Evolutionary conservation across 2,113 vertebrate genomes (phyloP).

Genomic region (Limanda limanda): DNA sequence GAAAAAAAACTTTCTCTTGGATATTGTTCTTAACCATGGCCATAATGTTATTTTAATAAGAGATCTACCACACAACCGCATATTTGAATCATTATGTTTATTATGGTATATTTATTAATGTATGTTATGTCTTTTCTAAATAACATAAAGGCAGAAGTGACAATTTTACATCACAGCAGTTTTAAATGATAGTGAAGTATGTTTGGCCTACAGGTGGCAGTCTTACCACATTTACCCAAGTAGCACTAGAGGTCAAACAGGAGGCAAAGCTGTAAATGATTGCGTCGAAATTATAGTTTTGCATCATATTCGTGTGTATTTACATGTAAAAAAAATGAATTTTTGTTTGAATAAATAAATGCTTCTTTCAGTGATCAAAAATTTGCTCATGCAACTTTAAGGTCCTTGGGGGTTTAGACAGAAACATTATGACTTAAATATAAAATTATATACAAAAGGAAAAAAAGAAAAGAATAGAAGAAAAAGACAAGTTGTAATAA

Average conservation of each 20-base stretch:
- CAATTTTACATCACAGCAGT: background rate
- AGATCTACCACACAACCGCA: background rate
- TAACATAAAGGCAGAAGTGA: background rate
- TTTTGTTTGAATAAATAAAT: background rate
- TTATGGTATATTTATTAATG: no score
- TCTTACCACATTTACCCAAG: conserved; percentile 29
- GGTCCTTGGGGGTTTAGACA: background rate
- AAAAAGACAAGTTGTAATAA: background rate
- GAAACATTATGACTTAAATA: background rate
- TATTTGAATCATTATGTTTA: background rate
- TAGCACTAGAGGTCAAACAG: conserved; percentile 24
- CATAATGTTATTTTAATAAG: no score
- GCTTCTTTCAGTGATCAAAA: background rate
- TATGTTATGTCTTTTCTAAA: no score
- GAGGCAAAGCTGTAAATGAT: conserved; percentile 11
- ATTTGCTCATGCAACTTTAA: background rate
- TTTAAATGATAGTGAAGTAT: background rate
- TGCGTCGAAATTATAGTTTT: background rate
- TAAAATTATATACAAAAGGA: background rate
- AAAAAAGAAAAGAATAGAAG: no score
- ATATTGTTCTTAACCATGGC: no score
- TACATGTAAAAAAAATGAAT: no score
- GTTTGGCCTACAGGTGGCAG: conserved; percentile 69
- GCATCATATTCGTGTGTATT: background rate
- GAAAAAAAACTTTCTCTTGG: no score